Conservation (phyloP, 2,113 vertebrate species). For the Cervus canadensis region DNA sequence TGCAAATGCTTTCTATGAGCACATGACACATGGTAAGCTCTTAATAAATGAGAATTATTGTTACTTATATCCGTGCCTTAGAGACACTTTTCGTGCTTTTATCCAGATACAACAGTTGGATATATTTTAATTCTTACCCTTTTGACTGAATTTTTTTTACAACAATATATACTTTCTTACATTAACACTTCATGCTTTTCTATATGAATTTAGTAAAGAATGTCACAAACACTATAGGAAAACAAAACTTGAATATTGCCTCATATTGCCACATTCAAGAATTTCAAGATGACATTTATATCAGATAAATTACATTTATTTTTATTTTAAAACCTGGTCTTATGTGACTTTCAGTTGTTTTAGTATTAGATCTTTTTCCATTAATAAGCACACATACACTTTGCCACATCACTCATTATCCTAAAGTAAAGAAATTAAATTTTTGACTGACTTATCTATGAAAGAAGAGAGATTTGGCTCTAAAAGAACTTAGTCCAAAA, state of each 20-base stretch:
- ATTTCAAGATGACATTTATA: not conserved
- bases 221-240: conserved; percentile 72
- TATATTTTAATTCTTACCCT: not conserved
- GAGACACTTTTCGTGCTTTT: not conserved
- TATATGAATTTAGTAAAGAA: conserved; percentile 86
- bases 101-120: not conserved
- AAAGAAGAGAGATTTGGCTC: not conserved
- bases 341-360: not conserved
- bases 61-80: not conserved
- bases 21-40: not conserved
- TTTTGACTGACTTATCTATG: not conserved
- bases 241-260: not conserved
- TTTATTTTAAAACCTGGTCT: not conserved
- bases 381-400: not conserved
- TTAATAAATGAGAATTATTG: not conserved
- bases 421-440: not conserved
- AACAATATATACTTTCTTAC: conserved; percentile 83
- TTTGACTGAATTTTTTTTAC: conserved; percentile 82
- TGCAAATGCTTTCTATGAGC: not conserved
- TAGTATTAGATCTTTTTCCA: not conserved
- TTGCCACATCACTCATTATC: not conserved
- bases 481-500: not conserved
- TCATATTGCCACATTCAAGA: not conserved
- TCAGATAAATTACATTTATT: not conserved
- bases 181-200: conserved; percentile 86